Base-by-base conservation (phyloP, 2,888 invertebrate species). In the Ophion slaviceki region DNA sequence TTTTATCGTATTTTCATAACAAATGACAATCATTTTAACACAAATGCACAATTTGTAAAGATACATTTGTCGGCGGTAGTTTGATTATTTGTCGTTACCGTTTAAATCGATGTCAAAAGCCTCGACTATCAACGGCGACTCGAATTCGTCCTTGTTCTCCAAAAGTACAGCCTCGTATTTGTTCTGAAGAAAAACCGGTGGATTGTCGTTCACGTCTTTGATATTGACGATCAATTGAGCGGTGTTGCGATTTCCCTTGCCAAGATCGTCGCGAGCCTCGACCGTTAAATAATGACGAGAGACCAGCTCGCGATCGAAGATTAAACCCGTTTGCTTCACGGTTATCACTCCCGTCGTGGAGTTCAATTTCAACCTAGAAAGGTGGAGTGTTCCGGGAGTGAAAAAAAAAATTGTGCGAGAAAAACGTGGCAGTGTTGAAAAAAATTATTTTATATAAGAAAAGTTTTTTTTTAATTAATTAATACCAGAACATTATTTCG, bases 141-240 rank as follows among this genome's bases (percentile, higher is more conserved):
- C 97, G 91, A 98, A 98, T 82, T 96, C 95, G 0, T 93, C 91
- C 91, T 97, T 96, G 93, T 99, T 99, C 93, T 99, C 99, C 88
- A 97, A 92, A 3, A 99, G 94, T 64, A 97, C 95, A 0, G 97
- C 97, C 92, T 98, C 98, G 90, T 98, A 98, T 89, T 96, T 96
- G 84, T 96, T 96, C 86, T 97, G 97, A 0, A 96, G 94, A 92
- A 99, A 99, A 89, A 96, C 95, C 0, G 99, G 99, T 0, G 97
- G 96, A 92, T 99, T 98, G 91, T 99, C 99, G 90, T 99, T 99
- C 0, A 97, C 96, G 93, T 98, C 98, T 89, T 96, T 96, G 62
- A 98, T 96, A 89, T 97, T 97, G 6, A 98, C 95, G 6, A 97
- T 96, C 17, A 98, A 94, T 92, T 98, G 98, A 0, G 96, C 98